phyloP scores from a whole-genome alignment of 2,888 invertebrate species.

The Mycalesis mineus region DNA sequence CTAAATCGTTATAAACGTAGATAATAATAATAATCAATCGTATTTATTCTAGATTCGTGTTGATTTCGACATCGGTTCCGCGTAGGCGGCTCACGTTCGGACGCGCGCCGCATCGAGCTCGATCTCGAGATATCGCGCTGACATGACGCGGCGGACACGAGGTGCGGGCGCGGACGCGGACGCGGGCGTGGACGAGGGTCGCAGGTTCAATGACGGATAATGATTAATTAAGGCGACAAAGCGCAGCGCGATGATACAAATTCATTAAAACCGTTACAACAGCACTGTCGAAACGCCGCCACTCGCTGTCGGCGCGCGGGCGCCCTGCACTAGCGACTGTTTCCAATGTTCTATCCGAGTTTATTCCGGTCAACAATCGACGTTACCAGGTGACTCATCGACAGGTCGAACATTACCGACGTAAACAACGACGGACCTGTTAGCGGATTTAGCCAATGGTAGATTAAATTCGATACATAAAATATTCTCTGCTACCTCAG shows the following conservation, averaged over 20 bases:
- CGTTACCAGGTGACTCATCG: too few relatives aligned
- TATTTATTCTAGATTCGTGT: background rate
- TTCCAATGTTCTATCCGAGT: too few relatives aligned
- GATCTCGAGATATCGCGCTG: background rate
- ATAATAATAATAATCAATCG: background rate
- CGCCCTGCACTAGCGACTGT: too few relatives aligned
- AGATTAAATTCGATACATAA: too few relatives aligned
- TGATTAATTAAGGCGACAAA: conserved; percentile 8
- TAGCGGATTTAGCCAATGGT: too few relatives aligned
- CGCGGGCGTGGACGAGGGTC: background rate
- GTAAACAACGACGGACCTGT: too few relatives aligned
- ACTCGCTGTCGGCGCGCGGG: too few relatives aligned
- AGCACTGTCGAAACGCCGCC: conserved; percentile 4
- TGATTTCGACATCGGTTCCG: background rate
- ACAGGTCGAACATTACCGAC: too few relatives aligned
- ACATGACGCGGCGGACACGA: background rate
- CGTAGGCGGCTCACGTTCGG: background rate
- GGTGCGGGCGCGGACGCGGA: background rate
- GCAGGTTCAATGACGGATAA: background rate
- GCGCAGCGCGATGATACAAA: conserved; percentile 19
- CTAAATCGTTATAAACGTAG: too few relatives aligned
- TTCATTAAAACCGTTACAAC: conserved; percentile 17
- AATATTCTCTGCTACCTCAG: too few relatives aligned
- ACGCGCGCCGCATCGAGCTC: background rate
- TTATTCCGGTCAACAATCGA: too few relatives aligned